These are phyloP conservation scores for Myrmecophaga tridactyla DNA, from an alignment of 2,113 vertebrate species.

Conservation along the genomic window DNA sequence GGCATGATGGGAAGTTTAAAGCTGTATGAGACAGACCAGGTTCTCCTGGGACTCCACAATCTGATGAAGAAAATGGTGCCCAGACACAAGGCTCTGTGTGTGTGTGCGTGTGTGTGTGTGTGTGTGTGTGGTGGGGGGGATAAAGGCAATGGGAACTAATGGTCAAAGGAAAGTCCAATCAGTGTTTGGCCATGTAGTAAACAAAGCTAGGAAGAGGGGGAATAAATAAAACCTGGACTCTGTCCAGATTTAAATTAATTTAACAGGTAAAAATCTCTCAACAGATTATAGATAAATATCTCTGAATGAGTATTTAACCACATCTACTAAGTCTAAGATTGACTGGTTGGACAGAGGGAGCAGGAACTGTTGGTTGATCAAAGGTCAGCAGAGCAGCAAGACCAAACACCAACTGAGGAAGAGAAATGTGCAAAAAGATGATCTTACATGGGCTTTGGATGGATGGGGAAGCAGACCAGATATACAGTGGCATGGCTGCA, in stretches of 20 bases:
- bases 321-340: background rate
- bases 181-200: background rate
- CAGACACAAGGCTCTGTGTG: background rate
- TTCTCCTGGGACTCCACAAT: background rate
- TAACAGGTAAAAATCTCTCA: background rate
- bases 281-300: background rate
- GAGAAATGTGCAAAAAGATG: background rate
- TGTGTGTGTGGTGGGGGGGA: too few relatives aligned
- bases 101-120: too few relatives aligned
- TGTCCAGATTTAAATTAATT: background rate
- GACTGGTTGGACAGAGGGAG: background rate
- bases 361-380: background rate
- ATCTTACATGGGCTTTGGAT: background rate
- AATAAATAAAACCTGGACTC: background rate
- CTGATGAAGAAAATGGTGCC: background rate
- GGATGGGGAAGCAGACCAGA: background rate
- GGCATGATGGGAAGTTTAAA: background rate
- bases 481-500: fast-evolving
- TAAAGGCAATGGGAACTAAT: background rate
- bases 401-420: background rate
- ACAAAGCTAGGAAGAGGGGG: background rate
- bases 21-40: background rate
- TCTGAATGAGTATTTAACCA: background rate
- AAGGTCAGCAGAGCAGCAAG: background rate
- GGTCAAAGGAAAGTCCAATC: background rate